A percentile compares a stretch with the other conserved stretches of the same genome.
Conservation (phyloP, 2,113 vertebrate genomes). For the Corythornis madagascariensis region DNA sequence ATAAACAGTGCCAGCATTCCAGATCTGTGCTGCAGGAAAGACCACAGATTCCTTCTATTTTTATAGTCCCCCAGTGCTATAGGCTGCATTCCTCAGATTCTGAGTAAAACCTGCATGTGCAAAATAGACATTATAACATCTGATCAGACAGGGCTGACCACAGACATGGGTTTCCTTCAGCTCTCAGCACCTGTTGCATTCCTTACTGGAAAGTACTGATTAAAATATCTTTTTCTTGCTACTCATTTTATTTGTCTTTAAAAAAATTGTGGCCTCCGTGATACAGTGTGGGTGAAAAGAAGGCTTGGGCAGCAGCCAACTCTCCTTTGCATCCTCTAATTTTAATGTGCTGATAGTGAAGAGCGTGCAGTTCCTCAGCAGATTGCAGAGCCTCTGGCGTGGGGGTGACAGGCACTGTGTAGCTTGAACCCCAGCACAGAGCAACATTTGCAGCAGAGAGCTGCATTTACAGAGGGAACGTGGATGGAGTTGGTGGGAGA, state of each 20-base stretch:
- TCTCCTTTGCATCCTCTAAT: not conserved
- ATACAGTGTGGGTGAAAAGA: not conserved
- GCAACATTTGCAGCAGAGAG: not conserved
- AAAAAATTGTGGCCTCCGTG: not conserved
- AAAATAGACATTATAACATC: conserved; percentile 40
- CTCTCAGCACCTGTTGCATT: conserved; percentile 48
- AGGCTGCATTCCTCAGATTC: conserved; percentile 60
- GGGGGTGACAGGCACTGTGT: not conserved
- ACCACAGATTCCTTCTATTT: conserved; percentile 37
- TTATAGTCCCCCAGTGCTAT: conserved; percentile 45
- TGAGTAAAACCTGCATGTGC: conserved; percentile 23
- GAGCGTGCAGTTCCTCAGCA: not conserved
- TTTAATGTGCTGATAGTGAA: not conserved
- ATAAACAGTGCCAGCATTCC: conserved; percentile 25
- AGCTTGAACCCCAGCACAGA: not conserved
- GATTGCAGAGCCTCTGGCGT: not conserved
- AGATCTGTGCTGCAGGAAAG: conserved; percentile 35
- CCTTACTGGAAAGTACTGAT: conserved; percentile 26
- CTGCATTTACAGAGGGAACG: not conserved
- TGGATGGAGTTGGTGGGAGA: not conserved
- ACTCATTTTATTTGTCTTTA: not conserved
- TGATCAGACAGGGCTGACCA: not conserved
- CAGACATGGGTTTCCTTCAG: not conserved
- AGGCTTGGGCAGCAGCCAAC: not conserved
- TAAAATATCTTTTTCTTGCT: conserved; percentile 11